phyloP scores from a whole-genome alignment of 2,113 vertebrate genomes.

The Lamprotornis superbus region DNA sequence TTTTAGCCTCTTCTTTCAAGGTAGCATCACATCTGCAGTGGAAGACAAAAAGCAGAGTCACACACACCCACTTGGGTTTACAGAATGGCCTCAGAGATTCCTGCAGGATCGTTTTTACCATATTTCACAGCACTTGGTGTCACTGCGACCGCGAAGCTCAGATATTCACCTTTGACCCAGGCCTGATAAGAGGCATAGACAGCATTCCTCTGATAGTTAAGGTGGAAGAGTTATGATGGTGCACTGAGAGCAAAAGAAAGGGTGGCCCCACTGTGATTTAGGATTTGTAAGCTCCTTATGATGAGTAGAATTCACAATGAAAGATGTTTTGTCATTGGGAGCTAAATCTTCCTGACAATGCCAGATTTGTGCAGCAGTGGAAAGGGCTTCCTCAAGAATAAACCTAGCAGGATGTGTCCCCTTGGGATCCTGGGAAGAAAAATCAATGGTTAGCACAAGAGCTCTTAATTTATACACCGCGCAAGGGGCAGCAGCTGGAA shows the following conservation, averaged over 20 bases:
- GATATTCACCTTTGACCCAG: constrained; percentile 49
- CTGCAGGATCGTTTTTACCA: background rate
- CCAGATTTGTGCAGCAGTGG: background rate
- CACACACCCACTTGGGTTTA: background rate
- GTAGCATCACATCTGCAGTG: background rate
- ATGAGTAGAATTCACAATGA: constrained; percentile 58
- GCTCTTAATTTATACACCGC: constrained; percentile 12
- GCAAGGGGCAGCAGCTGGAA: background rate
- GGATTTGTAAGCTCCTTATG: constrained; percentile 50
- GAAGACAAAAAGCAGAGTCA: constrained; percentile 20
- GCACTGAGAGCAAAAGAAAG: constrained; percentile 17
- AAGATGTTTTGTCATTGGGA: constrained; percentile 21
- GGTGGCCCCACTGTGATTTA: constrained; percentile 40
- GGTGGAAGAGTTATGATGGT: constrained; percentile 47
- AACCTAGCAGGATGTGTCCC: constrained; percentile 7
- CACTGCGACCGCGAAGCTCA: background rate
- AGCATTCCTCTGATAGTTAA: constrained; percentile 62
- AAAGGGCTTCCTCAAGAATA: constrained; percentile 37
- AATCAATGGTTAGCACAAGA: constrained; percentile 25
- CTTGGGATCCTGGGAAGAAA: constrained; percentile 19
- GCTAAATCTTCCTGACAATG: constrained; percentile 49
- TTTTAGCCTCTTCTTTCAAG: background rate
- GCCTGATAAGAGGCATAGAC: constrained; percentile 42
- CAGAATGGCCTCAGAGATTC: background rate
- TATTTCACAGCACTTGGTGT: constrained; percentile 59